phyloP scores from a whole-genome alignment of 2,797 vertebrate genomes.

The Enteromius argenteus region DNA sequence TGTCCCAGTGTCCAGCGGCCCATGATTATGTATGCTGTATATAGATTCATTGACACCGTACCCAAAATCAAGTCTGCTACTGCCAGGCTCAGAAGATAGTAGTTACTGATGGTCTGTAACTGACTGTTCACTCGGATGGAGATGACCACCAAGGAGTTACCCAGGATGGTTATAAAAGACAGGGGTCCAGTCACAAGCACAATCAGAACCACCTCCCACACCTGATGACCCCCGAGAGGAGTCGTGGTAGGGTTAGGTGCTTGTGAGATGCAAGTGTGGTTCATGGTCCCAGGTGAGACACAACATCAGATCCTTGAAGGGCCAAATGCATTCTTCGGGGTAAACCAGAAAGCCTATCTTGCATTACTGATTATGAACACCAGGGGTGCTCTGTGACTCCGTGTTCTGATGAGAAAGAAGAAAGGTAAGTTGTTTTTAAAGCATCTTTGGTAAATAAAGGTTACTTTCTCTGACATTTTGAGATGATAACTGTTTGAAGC shows the following conservation, averaged over 20 bases:
- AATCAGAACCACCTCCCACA: slow-evolving; percentile 79
- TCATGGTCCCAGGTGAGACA: slow-evolving; percentile 57
- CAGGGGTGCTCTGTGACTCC: not conserved
- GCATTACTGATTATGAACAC: slow-evolving; percentile 5
- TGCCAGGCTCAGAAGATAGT: slow-evolving; percentile 83
- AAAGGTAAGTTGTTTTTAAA: not conserved
- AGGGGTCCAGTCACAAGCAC: slow-evolving; percentile 76
- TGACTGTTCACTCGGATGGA: slow-evolving; percentile 83
- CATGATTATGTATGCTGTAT: slow-evolving; percentile 82
- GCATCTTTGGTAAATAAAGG: not conserved
- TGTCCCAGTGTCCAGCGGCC: slow-evolving; percentile 80
- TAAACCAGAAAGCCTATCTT: not conserved
- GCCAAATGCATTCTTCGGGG: slow-evolving; percentile 45
- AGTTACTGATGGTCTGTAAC: slow-evolving; percentile 83
- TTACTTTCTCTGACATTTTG: not conserved
- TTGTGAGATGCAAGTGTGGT: slow-evolving; percentile 59
- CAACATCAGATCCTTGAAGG: slow-evolving; percentile 37
- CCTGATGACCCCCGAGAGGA: slow-evolving; percentile 70
- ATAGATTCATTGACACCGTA: slow-evolving; percentile 83
- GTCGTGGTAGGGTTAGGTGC: slow-evolving; percentile 56
- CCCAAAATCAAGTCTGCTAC: slow-evolving; percentile 83
- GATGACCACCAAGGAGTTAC: slow-evolving; percentile 81
- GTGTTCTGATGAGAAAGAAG: slow-evolving; percentile 33
- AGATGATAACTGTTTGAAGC: not conserved
- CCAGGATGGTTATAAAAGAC: slow-evolving; percentile 80